Evolutionary conservation across 2,888 invertebrate species (phyloP).

Genomic region (Synergus laeviventris): DNA sequence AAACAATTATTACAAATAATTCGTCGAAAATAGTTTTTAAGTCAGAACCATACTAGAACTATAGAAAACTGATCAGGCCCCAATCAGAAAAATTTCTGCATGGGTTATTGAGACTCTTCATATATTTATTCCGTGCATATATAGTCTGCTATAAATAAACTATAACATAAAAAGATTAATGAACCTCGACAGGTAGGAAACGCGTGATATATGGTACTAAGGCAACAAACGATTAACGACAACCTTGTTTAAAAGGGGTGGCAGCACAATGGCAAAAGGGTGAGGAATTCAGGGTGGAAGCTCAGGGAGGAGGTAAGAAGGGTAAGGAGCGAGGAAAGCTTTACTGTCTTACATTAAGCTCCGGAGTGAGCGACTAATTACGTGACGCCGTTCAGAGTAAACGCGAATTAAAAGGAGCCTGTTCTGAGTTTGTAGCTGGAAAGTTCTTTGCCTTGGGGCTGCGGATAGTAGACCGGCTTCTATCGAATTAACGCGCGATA

Average conservation of each 20-base stretch:
- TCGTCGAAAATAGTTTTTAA: too few relatives aligned
- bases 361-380: conserved; percentile 71
- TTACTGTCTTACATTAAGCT: conserved; percentile 67
- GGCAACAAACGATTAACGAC: conserved; percentile 73
- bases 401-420: conserved; percentile 72
- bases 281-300: conserved; percentile 50
- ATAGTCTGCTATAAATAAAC: background rate
- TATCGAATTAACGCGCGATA: conserved; percentile 46
- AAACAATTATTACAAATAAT: too few relatives aligned
- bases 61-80: too few relatives aligned
- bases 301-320: conserved; percentile 43
- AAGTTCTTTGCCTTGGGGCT: conserved; percentile 62
- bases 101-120: background rate
- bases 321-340: conserved; percentile 54
- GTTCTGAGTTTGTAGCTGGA: conserved; percentile 65
- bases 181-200: conserved; percentile 55
- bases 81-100: too few relatives aligned
- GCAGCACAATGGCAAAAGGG: conserved; percentile 60
- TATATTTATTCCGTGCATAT: background rate
- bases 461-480: conserved; percentile 52
- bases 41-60: too few relatives aligned
- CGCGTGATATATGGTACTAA: conserved; percentile 67
- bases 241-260: conserved; percentile 60
- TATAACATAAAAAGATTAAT: conserved; percentile 32
- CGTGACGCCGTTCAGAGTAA: conserved; percentile 73